These are phyloP conservation scores for Eupithecia subfuscata DNA, from an alignment of 2,888 invertebrate genomes.

Conservation along the genomic window DNA sequence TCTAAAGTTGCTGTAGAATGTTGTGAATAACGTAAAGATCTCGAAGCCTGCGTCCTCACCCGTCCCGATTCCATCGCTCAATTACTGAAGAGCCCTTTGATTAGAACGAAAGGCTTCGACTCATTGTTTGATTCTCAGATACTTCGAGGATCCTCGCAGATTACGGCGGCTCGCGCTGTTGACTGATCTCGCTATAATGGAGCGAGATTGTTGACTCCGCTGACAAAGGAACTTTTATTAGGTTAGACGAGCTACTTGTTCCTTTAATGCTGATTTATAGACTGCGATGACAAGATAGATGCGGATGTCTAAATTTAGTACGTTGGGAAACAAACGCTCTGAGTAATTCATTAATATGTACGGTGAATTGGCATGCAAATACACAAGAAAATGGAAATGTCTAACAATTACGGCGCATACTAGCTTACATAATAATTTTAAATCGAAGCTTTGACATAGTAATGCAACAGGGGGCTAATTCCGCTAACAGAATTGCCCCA, in stretches of 20 bases:
- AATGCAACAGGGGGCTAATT: background rate
- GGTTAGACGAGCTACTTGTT: background rate
- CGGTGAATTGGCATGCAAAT: background rate
- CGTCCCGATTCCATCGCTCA: constrained; percentile 46
- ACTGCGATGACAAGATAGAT: background rate
- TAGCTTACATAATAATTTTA: too few relatives aligned
- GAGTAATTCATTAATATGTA: background rate
- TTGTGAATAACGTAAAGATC: background rate
- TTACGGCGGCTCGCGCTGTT: constrained; percentile 19
- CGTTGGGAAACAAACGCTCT: background rate
- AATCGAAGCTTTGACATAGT: background rate
- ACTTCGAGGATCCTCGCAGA: constrained; percentile 28
- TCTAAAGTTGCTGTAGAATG: too few relatives aligned
- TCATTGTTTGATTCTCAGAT: constrained; percentile 54
- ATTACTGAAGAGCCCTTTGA: constrained; percentile 55
- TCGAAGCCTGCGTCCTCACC: background rate
- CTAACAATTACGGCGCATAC: background rate
- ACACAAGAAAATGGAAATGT: background rate
- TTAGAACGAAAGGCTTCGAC: constrained; percentile 52
- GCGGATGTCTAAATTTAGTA: background rate
- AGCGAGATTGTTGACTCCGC: constrained; percentile 20
- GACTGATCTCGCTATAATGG: constrained; percentile 26
- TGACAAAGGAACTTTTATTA: constrained; percentile 13
- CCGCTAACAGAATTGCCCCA: background rate
- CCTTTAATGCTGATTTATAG: background rate